These are phyloP conservation scores for Smittia aterrima DNA, from an alignment of 2,888 invertebrate genomes.

Conservation along the genomic window DNA sequence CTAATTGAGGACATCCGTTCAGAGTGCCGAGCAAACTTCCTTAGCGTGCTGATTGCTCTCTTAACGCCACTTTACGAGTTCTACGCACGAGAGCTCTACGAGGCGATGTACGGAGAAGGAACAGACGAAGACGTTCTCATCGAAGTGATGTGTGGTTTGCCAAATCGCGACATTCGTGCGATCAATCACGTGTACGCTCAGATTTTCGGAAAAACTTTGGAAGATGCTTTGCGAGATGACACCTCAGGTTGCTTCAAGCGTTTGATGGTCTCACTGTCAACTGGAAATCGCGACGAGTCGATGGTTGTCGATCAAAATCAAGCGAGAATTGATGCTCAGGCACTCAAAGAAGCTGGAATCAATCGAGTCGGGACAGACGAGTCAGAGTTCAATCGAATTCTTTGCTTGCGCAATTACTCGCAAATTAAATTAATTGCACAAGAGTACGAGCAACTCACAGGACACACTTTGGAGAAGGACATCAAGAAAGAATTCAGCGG, in stretches of 20 bases:
- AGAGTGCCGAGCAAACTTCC: slow-evolving; percentile 85
- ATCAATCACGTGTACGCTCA: slow-evolving; percentile 75
- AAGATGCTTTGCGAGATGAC: slow-evolving; percentile 80
- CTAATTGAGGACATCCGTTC: slow-evolving; percentile 80
- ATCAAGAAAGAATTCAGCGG: slow-evolving; percentile 78
- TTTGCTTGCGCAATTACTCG: slow-evolving; percentile 67
- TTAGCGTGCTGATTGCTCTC: slow-evolving; percentile 75
- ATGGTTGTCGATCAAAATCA: slow-evolving; percentile 67
- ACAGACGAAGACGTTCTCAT: slow-evolving; percentile 86
- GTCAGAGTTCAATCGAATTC: slow-evolving; percentile 71
- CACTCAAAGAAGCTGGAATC: slow-evolving; percentile 66
- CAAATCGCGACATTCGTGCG: slow-evolving; percentile 77
- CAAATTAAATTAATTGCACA: slow-evolving; percentile 62
- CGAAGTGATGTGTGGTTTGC: slow-evolving; percentile 83
- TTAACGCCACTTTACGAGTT: slow-evolving; percentile 82
- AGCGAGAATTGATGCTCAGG: slow-evolving; percentile 74
- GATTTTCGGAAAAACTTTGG: slow-evolving; percentile 72
- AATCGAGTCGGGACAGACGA: slow-evolving; percentile 79
- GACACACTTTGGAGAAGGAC: slow-evolving; percentile 69
- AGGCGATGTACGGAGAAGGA: slow-evolving; percentile 80
- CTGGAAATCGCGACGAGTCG: slow-evolving; percentile 65
- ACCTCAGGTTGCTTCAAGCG: slow-evolving; percentile 91
- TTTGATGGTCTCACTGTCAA: slow-evolving; percentile 79
- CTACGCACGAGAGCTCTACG: slow-evolving; percentile 78
- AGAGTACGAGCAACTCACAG: slow-evolving; percentile 70